phyloP scores from a whole-genome alignment of 2,797 vertebrate genomes.

The Leucoraja ocellata region DNA sequence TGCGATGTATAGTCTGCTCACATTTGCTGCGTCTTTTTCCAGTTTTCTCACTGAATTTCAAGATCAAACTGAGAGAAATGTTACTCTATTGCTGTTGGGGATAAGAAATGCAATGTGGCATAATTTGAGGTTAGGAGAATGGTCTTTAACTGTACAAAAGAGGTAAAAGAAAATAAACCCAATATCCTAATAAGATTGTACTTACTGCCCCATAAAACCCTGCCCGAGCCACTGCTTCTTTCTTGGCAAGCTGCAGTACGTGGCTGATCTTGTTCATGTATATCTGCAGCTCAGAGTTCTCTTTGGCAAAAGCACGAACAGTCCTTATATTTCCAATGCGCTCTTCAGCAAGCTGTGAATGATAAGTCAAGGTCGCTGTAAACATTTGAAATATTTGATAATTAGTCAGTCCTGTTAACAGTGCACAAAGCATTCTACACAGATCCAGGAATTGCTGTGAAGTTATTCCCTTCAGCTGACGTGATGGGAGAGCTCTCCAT shows the following conservation, averaged over 20 bases:
- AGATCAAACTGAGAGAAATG: neutral
- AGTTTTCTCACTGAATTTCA: no score
- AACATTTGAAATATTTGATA: neutral
- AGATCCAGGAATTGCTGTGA: neutral
- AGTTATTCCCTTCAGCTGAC: neutral
- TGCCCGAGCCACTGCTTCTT: constrained; percentile 71
- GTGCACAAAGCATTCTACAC: neutral
- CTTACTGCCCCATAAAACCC: constrained; percentile 91
- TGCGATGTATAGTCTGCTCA: neutral
- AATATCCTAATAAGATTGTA: constrained; percentile 39
- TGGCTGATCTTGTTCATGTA: constrained; percentile 68
- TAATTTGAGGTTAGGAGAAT: neutral
- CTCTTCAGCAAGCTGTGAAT: constrained; percentile 82
- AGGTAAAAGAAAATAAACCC: neutral
- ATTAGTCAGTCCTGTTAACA: neutral
- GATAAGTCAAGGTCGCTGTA: neutral
- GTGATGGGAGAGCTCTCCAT: neutral
- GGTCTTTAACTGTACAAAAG: neutral
- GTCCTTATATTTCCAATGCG: constrained; percentile 88
- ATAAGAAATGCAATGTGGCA: neutral
- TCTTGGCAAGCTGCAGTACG: constrained; percentile 74
- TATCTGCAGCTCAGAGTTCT: constrained; percentile 70
- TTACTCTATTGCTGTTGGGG: neutral
- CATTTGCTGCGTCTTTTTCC: neutral
- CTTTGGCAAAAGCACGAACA: constrained; percentile 88